Evolutionary conservation across 2,113 vertebrate genomes (phyloP).

Genomic region (Macroglossus sobrinus): DNA sequence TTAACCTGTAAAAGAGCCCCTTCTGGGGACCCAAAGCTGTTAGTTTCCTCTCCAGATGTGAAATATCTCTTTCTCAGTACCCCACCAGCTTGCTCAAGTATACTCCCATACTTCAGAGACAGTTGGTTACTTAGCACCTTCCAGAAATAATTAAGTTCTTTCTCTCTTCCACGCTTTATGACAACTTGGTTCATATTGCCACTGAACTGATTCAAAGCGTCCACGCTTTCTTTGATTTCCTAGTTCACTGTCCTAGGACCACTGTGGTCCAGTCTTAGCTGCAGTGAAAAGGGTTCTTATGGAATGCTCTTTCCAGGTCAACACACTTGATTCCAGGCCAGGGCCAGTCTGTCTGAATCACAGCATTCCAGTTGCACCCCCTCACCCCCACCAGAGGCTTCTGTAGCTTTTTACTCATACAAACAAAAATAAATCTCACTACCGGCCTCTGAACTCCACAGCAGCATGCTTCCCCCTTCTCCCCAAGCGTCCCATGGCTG

Average conservation of each 20-base stretch:
- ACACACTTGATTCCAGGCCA: slow-evolving; percentile 76
- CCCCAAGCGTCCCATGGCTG: slow-evolving; percentile 79
- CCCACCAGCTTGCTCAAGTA: not conserved
- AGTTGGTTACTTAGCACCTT: not conserved
- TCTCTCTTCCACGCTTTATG: not conserved
- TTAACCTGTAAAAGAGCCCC: slow-evolving; percentile 49
- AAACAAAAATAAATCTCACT: slow-evolving; percentile 88
- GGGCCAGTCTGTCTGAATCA: slow-evolving; percentile 80
- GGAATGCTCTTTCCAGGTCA: slow-evolving; percentile 73
- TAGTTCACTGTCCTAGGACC: not conserved
- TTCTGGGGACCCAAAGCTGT: not conserved
- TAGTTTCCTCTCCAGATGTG: not conserved
- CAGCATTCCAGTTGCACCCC: slow-evolving; percentile 76
- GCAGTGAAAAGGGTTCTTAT: slow-evolving; percentile 66
- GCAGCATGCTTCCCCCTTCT: slow-evolving; percentile 83
- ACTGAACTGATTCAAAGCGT: not conserved
- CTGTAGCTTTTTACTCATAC: slow-evolving; percentile 86
- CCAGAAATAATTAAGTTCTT: not conserved
- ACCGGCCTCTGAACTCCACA: slow-evolving; percentile 86
- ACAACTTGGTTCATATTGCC: not conserved
- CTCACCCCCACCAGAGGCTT: slow-evolving; percentile 81
- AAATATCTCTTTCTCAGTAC: not conserved
- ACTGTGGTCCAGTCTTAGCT: not conserved
- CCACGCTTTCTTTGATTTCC: not conserved
- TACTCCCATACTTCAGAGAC: not conserved